A percentile compares a stretch with the other conserved stretches of the same genome.
Evolutionary conservation across 2,797 vertebrate genomes (phyloP).

Genomic region (Peromyscus nudipes): DNA sequence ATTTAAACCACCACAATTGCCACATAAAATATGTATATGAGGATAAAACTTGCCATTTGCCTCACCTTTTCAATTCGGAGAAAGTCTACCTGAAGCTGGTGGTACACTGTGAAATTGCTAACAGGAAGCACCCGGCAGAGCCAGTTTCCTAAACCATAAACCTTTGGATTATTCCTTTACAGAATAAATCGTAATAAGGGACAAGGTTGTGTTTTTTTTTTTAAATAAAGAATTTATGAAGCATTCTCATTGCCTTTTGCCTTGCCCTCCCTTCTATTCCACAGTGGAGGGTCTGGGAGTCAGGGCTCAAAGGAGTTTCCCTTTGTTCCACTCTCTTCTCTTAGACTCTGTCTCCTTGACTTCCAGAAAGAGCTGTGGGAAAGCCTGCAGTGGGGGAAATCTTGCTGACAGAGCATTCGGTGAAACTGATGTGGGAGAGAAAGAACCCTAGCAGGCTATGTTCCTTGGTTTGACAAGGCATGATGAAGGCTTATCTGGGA

Average conservation of each 20-base stretch:
- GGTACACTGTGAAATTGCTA: not conserved
- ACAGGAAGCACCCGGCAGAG: not conserved
- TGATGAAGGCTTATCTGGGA: not conserved
- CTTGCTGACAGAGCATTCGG: not conserved
- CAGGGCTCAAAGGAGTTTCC: not conserved
- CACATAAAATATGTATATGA: not conserved
- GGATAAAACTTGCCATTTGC: conserved; percentile 14
- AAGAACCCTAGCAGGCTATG: not conserved
- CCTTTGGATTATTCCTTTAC: not conserved
- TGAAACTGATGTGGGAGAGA: not conserved
- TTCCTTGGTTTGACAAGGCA: not conserved
- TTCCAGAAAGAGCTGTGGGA: not conserved
- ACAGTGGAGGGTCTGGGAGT: conserved; percentile 13
- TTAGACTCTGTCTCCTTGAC: not conserved
- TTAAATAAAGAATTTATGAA: not conserved
- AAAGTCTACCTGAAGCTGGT: not conserved
- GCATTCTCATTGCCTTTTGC: not conserved
- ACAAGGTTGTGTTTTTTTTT: not conserved
- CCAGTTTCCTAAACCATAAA: not conserved
- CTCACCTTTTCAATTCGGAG: not conserved
- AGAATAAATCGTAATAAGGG: not conserved
- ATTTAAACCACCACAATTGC: not conserved
- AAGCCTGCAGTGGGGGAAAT: not conserved
- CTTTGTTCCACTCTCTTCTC: conserved; percentile 24
- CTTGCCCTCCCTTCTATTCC: not conserved